Evolutionary conservation across 2,797 vertebrate species (phyloP).

Genomic region (Heterohyrax brucei): DNA sequence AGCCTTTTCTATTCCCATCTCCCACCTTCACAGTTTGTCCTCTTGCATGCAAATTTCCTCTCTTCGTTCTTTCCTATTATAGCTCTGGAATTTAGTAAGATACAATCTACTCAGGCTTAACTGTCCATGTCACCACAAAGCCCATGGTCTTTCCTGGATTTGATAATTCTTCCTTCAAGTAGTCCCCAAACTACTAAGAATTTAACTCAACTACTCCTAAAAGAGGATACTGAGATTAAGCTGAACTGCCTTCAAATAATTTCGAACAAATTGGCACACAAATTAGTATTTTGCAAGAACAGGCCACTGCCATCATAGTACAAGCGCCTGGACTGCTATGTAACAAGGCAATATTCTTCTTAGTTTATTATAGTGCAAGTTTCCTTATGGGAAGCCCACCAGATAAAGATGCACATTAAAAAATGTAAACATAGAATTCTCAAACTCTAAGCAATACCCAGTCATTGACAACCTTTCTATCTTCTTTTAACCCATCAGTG

Average conservation of each 20-base stretch:
- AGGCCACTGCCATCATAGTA: slow-evolving; percentile 88
- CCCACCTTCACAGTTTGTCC: neutral
- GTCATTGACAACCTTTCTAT: slow-evolving; percentile 82
- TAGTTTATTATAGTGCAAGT: slow-evolving; percentile 89
- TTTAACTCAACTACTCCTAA: slow-evolving; percentile 50
- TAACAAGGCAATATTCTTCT: slow-evolving; percentile 89
- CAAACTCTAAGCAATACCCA: slow-evolving; percentile 81
- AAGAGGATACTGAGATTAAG: slow-evolving; percentile 90
- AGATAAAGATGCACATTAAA: slow-evolving; percentile 88
- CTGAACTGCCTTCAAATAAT: slow-evolving; percentile 88
- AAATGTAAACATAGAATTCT: slow-evolving; percentile 90
- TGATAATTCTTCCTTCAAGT: slow-evolving; percentile 48
- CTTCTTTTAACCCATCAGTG: slow-evolving; percentile 80
- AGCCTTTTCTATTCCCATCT: neutral
- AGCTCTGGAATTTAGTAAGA: slow-evolving; percentile 62
- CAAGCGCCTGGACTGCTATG: slow-evolving; percentile 88
- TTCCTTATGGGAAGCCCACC: slow-evolving; percentile 87
- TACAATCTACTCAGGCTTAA: slow-evolving; percentile 79
- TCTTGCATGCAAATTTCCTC: neutral
- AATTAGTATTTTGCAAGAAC: slow-evolving; percentile 89
- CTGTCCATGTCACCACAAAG: neutral
- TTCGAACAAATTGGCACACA: slow-evolving; percentile 90
- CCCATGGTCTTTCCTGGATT: slow-evolving; percentile 3
- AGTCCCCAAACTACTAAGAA: slow-evolving; percentile 54
- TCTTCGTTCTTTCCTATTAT: slow-evolving; percentile 47